Base-by-base conservation (phyloP, 2,113 vertebrate species). In the Chinchilla lanigera region DNA sequence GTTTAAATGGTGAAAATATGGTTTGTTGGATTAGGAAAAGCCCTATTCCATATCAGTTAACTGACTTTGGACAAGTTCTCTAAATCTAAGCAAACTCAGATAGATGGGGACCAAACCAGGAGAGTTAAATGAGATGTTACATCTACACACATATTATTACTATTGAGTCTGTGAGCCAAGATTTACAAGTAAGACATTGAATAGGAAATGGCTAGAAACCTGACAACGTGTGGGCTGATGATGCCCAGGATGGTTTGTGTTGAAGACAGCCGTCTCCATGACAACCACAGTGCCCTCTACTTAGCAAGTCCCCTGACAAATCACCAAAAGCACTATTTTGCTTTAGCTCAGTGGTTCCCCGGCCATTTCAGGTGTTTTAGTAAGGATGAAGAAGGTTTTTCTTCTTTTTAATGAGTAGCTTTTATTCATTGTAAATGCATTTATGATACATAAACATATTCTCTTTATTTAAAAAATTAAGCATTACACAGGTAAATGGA, bases 221-320 rank as follows among this genome's bases (percentile, higher is more conserved):
- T 80, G 71, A 88, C 69, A 78, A 5, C 22, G 41, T 54, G 73
- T 33, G 82, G 71, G 33, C 71, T 71, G 60, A 92, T 30, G 75
- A 30, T 54, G 89, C 63, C 47, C 50, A 56, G 52, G 77, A 44
- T 24, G 30, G 24, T 47, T 58, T 91, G 28, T 54, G 0, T 24
- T 90, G 56, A 95, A 93, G 38, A 38, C 81, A 78, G 73, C 52
- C n/a, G 61, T 97, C 92, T 97, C 97, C 94, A 92, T 97, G 94
- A 61, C 97, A 96, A 97, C 97, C 94, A 92, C 83, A 38, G 19
- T 89, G 41, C 65, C 78, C 80, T 95, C 60, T 90, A 11, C 54
- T 90, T 93, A 84, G 50, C 65, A 61, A 38, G n/a, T 75, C 44
- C 60, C 58, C n/a, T 47, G 52, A 89, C 52, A 87, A 56, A 92